phyloP scores from a whole-genome alignment of 2,113 vertebrate genomes.

The Tyto alba region DNA sequence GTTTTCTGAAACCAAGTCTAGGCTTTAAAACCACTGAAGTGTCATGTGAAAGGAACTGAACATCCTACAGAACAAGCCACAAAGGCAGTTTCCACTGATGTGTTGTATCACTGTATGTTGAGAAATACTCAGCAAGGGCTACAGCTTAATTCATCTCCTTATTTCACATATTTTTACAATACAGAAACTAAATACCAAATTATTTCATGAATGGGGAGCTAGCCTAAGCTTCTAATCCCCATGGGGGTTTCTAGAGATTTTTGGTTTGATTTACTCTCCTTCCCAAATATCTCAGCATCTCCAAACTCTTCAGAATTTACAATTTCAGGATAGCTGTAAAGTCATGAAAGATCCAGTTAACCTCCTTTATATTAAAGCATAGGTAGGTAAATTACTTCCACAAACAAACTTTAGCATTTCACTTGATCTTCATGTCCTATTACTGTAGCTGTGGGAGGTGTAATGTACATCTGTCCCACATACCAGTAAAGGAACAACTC shows the following conservation, averaged over 20 bases:
- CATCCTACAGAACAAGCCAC: background rate
- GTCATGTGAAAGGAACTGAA: background rate
- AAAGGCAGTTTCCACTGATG: background rate
- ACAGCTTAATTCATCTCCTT: background rate
- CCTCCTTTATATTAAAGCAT: background rate
- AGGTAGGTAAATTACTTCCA: background rate
- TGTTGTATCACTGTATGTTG: fast-evolving
- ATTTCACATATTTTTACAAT: background rate
- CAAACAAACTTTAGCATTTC: background rate
- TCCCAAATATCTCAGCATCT: background rate
- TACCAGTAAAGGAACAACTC: background rate
- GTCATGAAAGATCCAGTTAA: background rate
- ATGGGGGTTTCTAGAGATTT: background rate
- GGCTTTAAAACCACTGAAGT: background rate
- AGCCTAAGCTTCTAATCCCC: background rate
- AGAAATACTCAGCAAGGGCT: background rate
- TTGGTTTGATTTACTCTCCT: background rate
- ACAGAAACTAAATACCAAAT: background rate
- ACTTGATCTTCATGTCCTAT: background rate
- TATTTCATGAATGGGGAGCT: background rate
- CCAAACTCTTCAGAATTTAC: background rate
- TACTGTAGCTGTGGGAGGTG: background rate
- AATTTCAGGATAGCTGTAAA: background rate
- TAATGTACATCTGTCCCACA: background rate
- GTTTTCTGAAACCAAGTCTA: background rate